These are phyloP conservation scores for Diabrotica balteata DNA, from an alignment of 2,888 invertebrate species.

Conservation along the genomic window DNA sequence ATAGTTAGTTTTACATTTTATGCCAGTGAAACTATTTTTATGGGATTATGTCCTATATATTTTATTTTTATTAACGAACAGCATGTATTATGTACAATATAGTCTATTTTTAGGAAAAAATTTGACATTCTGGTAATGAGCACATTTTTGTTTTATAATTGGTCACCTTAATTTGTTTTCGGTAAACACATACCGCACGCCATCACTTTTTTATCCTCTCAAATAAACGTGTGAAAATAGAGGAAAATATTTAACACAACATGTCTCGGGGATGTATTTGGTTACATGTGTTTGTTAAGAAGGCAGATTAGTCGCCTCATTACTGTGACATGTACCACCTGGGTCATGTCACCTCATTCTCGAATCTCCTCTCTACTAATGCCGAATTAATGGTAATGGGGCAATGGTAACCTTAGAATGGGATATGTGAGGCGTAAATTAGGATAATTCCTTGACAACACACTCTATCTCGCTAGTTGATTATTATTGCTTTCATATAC, in stretches of 20 bases:
- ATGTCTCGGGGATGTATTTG: slow-evolving; percentile 31
- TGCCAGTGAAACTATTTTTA: too few species aligned
- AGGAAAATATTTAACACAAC: slow-evolving; percentile 24
- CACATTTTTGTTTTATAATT: background rate
- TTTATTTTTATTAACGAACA: too few species aligned
- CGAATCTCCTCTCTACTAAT: slow-evolving; percentile 28
- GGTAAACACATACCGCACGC: slow-evolving; percentile 6
- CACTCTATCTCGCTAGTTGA: slow-evolving; percentile 18
- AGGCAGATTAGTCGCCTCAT: slow-evolving; percentile 51
- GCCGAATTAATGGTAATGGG: slow-evolving; percentile 33
- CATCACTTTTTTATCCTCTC: slow-evolving; percentile 9
- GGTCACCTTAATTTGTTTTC: slow-evolving; percentile 9
- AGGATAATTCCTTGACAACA: slow-evolving; percentile 47
- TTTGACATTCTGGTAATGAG: too few species aligned
- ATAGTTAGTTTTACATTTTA: too few species aligned
- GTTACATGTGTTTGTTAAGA: slow-evolving; percentile 45
- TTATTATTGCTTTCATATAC: slow-evolving; percentile 4
- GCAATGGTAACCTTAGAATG: slow-evolving; percentile 28
- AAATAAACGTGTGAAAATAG: slow-evolving; percentile 23
- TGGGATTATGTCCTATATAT: too few species aligned
- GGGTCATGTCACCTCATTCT: slow-evolving; percentile 41
- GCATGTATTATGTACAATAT: too few species aligned
- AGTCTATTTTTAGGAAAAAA: too few species aligned
- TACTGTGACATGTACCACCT: slow-evolving; percentile 54
- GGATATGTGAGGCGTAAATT: slow-evolving; percentile 45